Evolutionary conservation across 1,140 invertebrate genomes (phyloP), one percentile per base, ranked within the genome.

Genomic region (Cyrtorhinus lividipennis): DNA sequence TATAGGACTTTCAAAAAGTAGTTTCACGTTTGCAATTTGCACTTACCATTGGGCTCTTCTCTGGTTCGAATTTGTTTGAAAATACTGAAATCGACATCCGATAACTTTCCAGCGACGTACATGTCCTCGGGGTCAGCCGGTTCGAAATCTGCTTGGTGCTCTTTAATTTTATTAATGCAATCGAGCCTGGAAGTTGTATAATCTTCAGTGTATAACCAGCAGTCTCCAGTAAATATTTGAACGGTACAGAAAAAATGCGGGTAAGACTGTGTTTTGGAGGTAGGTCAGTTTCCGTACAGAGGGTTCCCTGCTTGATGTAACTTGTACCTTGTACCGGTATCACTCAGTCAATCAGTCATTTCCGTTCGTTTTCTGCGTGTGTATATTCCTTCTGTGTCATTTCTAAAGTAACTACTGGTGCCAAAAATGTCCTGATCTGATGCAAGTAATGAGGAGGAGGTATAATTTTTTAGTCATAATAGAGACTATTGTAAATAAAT

Each of bases 61-160:
- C 79, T 78, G 62, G 84, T 84, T 48, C 85, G 78, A 61, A 86
- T 80, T 68, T 87, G 80, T 44, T 80, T 83, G 69, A 87, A 82
- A 1, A 85, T 76, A 0, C 77, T 77, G 64, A 83, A 83, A 63
- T 81, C 77, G 64, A 82, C 74, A 62, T 81, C 81, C 22, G 79
- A 76, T 38, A 81, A 78, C 30, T 84, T 82, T 23, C 80, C 83
- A 12, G 86, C 89, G 2, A 91, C 79, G 71, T 90, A 92, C 79
- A 91, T 83, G 67, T 88, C 85, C 69, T 90, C 88, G 1, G 89
- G 86, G 69, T 92, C 89, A 0, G 87, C 80, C 13, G 85, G 83
- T 18, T 85, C 81, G 24, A 92, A 79, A 72, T 93, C 90, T 0
- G 88, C 89, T 67, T 86, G 78, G 45, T 83, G 79, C 67, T 82